Conservation (phyloP, 2,888 invertebrate genomes). For the Nephrotoma guestfalica region DNA sequence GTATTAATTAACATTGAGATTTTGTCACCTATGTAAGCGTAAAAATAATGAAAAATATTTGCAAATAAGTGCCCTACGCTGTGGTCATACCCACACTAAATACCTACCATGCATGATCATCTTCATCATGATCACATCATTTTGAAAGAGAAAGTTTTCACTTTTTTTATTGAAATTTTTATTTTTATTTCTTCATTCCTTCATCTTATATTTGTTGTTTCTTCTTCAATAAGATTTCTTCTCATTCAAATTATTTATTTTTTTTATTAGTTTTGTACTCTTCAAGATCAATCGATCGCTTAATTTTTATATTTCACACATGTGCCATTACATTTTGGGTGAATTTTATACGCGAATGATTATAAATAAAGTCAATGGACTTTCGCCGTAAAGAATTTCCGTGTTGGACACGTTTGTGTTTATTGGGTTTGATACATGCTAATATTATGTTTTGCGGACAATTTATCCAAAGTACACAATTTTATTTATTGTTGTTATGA, state of each 20-base stretch:
- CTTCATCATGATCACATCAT: neutral
- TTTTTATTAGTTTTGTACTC: neutral
- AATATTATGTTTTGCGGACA: neutral
- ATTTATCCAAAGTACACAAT: neutral
- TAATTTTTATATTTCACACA: neutral
- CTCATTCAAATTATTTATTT: neutral
- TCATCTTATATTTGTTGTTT: neutral
- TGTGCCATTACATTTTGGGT: neutral
- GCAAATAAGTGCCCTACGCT: neutral
- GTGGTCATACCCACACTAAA: neutral
- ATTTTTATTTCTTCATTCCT: neutral
- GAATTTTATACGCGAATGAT: neutral
- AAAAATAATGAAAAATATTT: neutral
- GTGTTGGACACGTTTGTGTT: neutral
- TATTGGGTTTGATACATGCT: neutral
- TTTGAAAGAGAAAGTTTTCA: neutral
- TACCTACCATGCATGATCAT: neutral
- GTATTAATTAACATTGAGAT: neutral
- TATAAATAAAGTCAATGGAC: neutral
- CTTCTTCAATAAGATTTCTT: neutral
- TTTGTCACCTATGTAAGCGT: neutral
- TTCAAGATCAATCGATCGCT: neutral
- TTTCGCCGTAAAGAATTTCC: neutral
- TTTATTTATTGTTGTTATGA: neutral
- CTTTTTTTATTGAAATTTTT: neutral